These are phyloP conservation scores for Eulemur rufifrons DNA, from an alignment of 2,113 vertebrate species.

Conservation along the genomic window DNA sequence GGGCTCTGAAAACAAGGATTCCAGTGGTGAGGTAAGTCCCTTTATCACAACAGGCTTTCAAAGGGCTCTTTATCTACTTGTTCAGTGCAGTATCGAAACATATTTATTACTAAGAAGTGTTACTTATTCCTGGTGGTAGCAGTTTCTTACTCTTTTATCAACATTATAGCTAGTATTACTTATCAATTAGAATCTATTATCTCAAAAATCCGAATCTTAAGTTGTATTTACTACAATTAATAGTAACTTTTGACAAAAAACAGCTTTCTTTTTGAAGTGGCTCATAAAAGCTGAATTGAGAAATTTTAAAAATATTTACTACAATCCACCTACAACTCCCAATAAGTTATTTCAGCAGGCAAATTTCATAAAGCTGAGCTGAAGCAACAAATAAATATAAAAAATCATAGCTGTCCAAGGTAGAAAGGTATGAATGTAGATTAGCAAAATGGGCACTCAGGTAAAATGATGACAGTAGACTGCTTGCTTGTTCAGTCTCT, in stretches of 20 bases:
- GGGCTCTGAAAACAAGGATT: constrained; percentile 48
- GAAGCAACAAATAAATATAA: constrained; percentile 41
- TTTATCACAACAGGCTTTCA: background rate
- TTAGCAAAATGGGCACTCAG: background rate
- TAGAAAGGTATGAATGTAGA: background rate
- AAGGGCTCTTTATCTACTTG: background rate
- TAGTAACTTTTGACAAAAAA: constrained; percentile 52
- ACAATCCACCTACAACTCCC: constrained; percentile 45
- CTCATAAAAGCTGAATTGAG: constrained; percentile 55
- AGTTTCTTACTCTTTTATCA: constrained; percentile 48
- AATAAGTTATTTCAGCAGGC: constrained; percentile 57
- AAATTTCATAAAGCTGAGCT: constrained; percentile 52
- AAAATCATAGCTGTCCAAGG: constrained; percentile 34
- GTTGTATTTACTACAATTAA: background rate
- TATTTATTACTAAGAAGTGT: background rate
- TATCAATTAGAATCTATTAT: background rate
- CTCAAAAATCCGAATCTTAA: constrained; percentile 50
- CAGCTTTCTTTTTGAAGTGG: constrained; percentile 45
- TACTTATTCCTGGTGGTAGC: constrained; percentile 30
- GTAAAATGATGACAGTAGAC: background rate
- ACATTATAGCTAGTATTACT: background rate
- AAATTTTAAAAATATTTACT: constrained; percentile 13
- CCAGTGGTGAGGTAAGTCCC: constrained; percentile 40
- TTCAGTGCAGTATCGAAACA: constrained; percentile 51
- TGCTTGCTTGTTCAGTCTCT: background rate